These are phyloP conservation scores for Morpho achilles DNA, from an alignment of 2,888 invertebrate species.

Conservation along the genomic window DNA sequence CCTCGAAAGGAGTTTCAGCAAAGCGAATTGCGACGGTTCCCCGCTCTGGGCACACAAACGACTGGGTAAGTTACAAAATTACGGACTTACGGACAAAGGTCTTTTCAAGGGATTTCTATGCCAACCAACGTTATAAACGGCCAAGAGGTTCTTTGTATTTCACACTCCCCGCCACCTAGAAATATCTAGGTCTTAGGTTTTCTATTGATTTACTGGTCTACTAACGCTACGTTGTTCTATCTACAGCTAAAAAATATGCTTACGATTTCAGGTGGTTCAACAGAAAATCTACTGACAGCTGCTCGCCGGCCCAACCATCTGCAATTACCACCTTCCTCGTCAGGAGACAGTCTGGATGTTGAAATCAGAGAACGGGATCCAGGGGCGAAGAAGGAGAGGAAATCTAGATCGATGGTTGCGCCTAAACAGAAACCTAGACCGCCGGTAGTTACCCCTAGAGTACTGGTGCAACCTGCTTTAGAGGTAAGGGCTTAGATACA, in stretches of 20 bases:
- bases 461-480: conserved; percentile 39
- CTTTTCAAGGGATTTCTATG: too few relatives aligned
- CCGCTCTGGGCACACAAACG: conserved; percentile 51
- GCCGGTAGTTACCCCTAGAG: conserved; percentile 59
- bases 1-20: conserved; percentile 55
- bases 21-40: conserved; percentile 56
- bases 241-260: too few relatives aligned
- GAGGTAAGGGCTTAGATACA: conserved; percentile 40
- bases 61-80: conserved; percentile 42
- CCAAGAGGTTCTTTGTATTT: too few relatives aligned
- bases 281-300: conserved; percentile 55
- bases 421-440: conserved; percentile 55
- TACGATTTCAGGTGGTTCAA: conserved; percentile 60
- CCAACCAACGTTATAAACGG: too few relatives aligned
- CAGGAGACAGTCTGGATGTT: conserved; percentile 68
- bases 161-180: too few relatives aligned
- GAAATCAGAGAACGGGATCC: conserved; percentile 54
- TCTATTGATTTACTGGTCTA: background rate
- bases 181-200: too few relatives aligned
- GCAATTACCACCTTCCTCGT: conserved; percentile 62
- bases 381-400: conserved; percentile 45
- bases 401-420: conserved; percentile 65
- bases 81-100: too few relatives aligned
- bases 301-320: conserved; percentile 55
- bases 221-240: background rate